Percentiles rank a stretch among this genome's conserved stretches.
These are phyloP conservation scores for Callorhinus ursinus DNA, from an alignment of 2,113 vertebrate species.

Conservation along the genomic window DNA sequence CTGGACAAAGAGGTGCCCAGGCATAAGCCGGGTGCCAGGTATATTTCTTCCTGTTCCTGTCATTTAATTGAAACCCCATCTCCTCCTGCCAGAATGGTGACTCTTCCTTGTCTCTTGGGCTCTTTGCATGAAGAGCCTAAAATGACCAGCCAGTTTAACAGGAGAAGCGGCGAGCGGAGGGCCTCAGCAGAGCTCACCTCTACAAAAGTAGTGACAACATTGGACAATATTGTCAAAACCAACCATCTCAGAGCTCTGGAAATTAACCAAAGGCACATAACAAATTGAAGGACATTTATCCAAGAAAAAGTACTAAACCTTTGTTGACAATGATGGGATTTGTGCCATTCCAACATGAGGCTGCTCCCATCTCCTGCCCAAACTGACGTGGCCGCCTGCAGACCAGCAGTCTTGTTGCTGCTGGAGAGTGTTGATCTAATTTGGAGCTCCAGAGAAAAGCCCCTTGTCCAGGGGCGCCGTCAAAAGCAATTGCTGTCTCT, in stretches of 20 bases:
- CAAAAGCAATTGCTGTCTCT: conserved; percentile 7
- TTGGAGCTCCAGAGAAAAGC: not conserved
- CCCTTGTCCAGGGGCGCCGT: not conserved
- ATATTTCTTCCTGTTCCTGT: not conserved
- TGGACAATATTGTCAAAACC: not conserved
- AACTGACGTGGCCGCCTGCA: not conserved
- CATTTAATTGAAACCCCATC: not conserved
- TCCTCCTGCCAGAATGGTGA: not conserved
- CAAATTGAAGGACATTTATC: conserved; percentile 5
- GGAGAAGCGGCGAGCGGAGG: not conserved
- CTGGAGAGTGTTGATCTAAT: conserved; percentile 15
- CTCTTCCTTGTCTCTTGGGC: not conserved
- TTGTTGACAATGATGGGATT: not conserved
- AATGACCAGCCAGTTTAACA: not conserved
- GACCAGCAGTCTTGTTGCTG: not conserved
- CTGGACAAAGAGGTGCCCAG: not conserved
- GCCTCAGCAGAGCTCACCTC: not conserved
- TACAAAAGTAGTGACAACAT: not conserved
- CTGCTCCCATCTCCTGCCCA: not conserved
- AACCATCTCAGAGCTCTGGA: not conserved
- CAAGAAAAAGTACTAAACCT: not conserved
- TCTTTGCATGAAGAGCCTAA: not conserved
- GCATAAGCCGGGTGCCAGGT: not conserved
- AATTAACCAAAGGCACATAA: not conserved
- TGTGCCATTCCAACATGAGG: fast-evolving